Base-by-base conservation (phyloP, 2,888 invertebrate genomes). In the Synergus itoensis region DNA sequence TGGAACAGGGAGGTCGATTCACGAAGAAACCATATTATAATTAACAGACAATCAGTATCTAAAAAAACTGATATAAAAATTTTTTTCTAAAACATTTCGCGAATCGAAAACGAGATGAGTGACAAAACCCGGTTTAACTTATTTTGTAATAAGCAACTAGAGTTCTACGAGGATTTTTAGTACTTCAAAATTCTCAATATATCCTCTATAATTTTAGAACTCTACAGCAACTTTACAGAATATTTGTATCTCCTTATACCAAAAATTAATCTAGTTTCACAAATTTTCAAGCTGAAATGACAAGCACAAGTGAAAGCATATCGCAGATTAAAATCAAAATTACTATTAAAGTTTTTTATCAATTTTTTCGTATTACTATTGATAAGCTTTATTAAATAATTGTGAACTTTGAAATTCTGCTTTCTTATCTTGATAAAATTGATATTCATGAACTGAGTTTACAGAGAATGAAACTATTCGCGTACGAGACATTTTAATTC, bases 1-100 rank as follows among this genome's bases (percentile, higher is more conserved):
- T 53, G 53, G 73, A 73, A 73, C 53, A 73, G 40, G 73, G 73
- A 73, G 73, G 73, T 73, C 53, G 73, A 73, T 73, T 73, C 21
- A 14, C 45, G 14, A 43, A 28, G 45, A 40, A 67, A 43, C n/a
- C 16, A 12, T 40, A 14, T 5, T 67, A 67, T 67, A 41, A 41
- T 43, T 67, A 67, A 7, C 62, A 28, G 28, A 62, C 62, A 62
- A 62, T 9, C 7, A 12, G 28, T 53, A 12, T 11, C 1, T 62
- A 62, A 11, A 62, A 62, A 11, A 28, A 62, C 62, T 21, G 28
- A 62, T 62, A 9, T 18, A 12, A 14, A 4, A 62, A 28, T 21
- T 28, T 12, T 12, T 62, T 21, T 28, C 1, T 11, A 14, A 28
- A 62, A 62, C 28, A 28, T 12, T 28, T 62, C 28, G 5, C 28